Evolutionary conservation across 2,888 invertebrate species (phyloP).

Genomic region (Toxonevra muliebris): DNA sequence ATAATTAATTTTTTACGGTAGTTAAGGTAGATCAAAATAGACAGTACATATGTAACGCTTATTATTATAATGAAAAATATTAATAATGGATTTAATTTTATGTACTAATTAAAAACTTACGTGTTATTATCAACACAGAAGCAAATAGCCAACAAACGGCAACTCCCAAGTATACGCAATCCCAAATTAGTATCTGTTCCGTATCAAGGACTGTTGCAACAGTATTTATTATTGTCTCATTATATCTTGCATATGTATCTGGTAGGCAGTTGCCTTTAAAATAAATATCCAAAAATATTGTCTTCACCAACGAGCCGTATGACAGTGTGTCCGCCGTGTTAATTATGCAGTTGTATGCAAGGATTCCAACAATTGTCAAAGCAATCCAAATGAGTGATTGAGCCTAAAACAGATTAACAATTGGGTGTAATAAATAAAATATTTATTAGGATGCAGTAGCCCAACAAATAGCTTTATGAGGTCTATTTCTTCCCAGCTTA

Average conservation of each 20-base stretch:
- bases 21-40: too few relatives aligned
- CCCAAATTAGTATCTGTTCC: constrained; percentile 55
- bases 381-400: constrained; percentile 63
- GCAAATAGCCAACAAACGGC: constrained; percentile 58
- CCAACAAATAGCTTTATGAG: constrained; percentile 17
- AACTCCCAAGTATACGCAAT: constrained; percentile 59
- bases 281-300: constrained; percentile 59
- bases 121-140: constrained; percentile 53
- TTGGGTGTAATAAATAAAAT: background rate
- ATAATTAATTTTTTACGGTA: too few relatives aligned
- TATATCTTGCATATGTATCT: constrained; percentile 43
- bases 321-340: constrained; percentile 43
- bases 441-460: background rate
- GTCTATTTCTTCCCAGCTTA: background rate
- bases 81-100: too few relatives aligned
- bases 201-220: constrained; percentile 53
- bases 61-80: too few relatives aligned
- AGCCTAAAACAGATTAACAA: constrained; percentile 47
- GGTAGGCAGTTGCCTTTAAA: constrained; percentile 52
- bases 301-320: constrained; percentile 51
- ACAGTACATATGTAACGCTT: too few relatives aligned
- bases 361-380: constrained; percentile 60
- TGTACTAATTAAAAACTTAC: constrained; percentile 50
- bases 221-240: constrained; percentile 38
- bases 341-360: constrained; percentile 59